Percentiles rank a stretch among this genome's conserved stretches.
phyloP scores from a whole-genome alignment of 2,888 invertebrate genomes.

The Rotaria socialis region DNA sequence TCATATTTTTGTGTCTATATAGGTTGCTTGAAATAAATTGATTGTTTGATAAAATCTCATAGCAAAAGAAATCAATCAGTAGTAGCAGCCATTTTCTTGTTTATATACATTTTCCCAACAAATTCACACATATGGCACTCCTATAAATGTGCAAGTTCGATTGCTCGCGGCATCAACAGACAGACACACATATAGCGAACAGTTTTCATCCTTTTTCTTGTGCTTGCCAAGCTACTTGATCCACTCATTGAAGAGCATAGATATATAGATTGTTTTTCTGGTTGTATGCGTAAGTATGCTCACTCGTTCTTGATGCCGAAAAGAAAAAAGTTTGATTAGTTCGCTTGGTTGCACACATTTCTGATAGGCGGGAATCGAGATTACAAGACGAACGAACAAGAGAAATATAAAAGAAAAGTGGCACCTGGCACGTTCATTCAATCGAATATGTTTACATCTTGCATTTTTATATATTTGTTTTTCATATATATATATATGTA shows the following conservation, averaged over 20 bases:
- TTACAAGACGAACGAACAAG: background rate
- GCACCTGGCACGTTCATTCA: constrained; percentile 21
- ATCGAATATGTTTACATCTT: background rate
- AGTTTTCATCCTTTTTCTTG: background rate
- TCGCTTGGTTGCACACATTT: background rate
- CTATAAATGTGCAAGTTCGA: constrained; percentile 22
- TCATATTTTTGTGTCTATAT: constrained; percentile 5
- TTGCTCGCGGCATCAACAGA: constrained; percentile 13
- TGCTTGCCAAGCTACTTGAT: constrained; percentile 23
- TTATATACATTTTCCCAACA: background rate
- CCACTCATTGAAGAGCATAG: constrained; percentile 18
- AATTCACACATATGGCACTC: constrained; percentile 28
- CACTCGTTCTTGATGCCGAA: constrained; percentile 8
- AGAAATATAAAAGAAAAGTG: constrained; percentile 1
- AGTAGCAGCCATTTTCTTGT: background rate
- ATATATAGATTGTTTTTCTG: constrained; percentile 32
- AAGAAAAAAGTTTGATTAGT: constrained; percentile 29
- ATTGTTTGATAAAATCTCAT: background rate
- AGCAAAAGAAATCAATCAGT: constrained; percentile 7
- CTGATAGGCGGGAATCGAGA: constrained; percentile 1
- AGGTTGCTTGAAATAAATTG: background rate
- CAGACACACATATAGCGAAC: background rate
- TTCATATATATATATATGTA: constrained; percentile 4
- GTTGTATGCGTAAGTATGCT: constrained; percentile 7
- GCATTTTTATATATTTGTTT: background rate